These are phyloP conservation scores for Halisarca cf. caerulea DNA, from an alignment of 37 sponge, comb jelly and placozoan species.

Conservation along the genomic window DNA sequence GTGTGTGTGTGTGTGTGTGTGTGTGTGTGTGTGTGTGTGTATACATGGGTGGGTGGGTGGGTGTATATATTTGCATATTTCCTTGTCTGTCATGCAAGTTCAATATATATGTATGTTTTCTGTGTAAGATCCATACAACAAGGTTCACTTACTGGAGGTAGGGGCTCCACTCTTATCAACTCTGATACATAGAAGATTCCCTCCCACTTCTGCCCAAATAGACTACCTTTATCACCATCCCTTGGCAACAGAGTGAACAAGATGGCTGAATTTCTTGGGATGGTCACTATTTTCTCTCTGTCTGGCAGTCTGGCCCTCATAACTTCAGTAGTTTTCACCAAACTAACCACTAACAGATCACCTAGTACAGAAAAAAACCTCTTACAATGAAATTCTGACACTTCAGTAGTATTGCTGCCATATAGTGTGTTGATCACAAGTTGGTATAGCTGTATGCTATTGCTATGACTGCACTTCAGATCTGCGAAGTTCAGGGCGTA, in stretches of 20 bases:
- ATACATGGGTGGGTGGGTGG: background rate
- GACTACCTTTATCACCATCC: background rate
- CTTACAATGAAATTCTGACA: no score
- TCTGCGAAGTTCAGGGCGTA: no score
- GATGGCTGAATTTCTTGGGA: background rate
- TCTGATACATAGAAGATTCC: background rate
- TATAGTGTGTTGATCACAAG: no score
- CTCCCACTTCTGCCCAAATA: background rate
- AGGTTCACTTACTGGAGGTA: no score
- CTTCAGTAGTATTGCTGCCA: no score
- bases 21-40: background rate
- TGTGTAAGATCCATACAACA: no score
- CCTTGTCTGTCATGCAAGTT: no score
- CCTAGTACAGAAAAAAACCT: no score
- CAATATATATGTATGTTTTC: no score
- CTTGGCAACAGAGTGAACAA: background rate
- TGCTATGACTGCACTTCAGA: no score
- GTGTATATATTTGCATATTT: background rate
- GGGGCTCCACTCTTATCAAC: background rate
- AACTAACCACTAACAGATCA: background rate
- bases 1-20: background rate
- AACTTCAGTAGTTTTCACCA: background rate
- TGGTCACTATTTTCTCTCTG: background rate
- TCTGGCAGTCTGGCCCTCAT: background rate
- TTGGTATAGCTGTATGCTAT: no score